Base-by-base conservation (phyloP, 2,797 vertebrate species). In the Periparus ater region DNA sequence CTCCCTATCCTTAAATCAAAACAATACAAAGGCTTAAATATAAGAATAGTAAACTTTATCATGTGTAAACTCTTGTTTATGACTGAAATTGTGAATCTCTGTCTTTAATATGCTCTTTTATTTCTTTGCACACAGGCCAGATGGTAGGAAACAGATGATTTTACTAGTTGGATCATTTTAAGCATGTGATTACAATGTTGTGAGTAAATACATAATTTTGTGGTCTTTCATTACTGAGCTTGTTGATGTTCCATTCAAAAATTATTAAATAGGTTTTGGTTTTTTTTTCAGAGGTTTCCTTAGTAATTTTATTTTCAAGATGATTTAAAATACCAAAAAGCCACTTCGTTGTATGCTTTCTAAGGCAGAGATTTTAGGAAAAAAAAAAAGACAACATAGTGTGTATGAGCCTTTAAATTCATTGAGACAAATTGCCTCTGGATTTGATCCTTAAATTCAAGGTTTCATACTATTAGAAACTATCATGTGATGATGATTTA, bases 81-180 rank as follows among this genome's bases (percentile, higher is more conserved):
- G 30, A n/a, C 34, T 67, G 47, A 84, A 88, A 67, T 68, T 61
- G 19, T 73, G 86, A 92, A 70, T 82, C 17, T 67, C 4, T 58
- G 12, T 79, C 25, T 68, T 82, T 84, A 88, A 65, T 42, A 72
- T 61, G 10, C 20, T 89, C 25, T 84, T 85, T 74, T 76, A 67
- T 63, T 94, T 92, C 26, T 75, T 88, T 85, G 38, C 73, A 65
- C 48, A 29, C 9, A 45, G 58, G 45, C 57, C 84, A 94, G 61
- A 92, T 85, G 82, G 85, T 80, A 54, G 29, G 55, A 93, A 79
- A 45, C 53, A 68, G 62, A 54, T 40, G 42, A 95, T 73, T 95
- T 93, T 68, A n/a, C 72, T 85, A 78, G 51, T 25, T 21, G 47
- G 47, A 83, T 44, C 73, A 75, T 85, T 83, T 87, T 91, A 87